These are phyloP conservation scores for Helicolenus hilgendorfi DNA, from an alignment of 2,797 vertebrate genomes.

Conservation along the genomic window DNA sequence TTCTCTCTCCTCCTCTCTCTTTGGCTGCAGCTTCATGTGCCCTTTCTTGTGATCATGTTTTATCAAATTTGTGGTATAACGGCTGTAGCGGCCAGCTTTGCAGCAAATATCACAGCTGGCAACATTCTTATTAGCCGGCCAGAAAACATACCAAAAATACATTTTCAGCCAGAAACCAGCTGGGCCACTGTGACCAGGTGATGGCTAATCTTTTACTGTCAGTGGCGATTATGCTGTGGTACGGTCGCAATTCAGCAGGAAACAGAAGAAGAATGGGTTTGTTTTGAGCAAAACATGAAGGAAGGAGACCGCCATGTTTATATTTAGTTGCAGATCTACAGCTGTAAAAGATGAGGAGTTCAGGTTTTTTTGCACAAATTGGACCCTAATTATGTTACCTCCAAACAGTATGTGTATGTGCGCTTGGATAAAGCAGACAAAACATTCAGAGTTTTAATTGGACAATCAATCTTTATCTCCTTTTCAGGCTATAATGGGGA, in stretches of 20 bases:
- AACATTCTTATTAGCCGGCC: not conserved
- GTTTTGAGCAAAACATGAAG: not conserved
- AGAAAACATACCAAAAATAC: not conserved
- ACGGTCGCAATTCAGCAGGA: not conserved
- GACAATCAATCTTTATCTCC: not conserved
- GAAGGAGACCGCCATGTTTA: not conserved
- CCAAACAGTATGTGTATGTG: not conserved
- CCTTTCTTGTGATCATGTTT: conserved; percentile 21
- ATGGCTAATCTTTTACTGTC: not conserved
- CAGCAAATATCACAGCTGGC: conserved; percentile 35
- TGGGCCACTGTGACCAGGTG: not conserved
- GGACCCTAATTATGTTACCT: not conserved
- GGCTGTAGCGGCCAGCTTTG: not conserved
- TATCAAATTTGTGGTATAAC: conserved; percentile 10
- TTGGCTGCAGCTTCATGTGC: conserved; percentile 1
- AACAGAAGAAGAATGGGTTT: not conserved
- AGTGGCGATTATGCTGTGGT: not conserved
- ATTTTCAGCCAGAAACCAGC: not conserved
- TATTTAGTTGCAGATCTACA: not conserved
- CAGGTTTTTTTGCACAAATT: not conserved
- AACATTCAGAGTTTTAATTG: not conserved
- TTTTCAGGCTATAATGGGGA: not conserved
- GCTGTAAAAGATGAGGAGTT: not conserved
- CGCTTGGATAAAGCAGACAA: not conserved
- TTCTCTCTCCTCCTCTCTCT: not conserved